Conservation (phyloP, 2,797 vertebrate genomes). For the Ceryle rudis region DNA sequence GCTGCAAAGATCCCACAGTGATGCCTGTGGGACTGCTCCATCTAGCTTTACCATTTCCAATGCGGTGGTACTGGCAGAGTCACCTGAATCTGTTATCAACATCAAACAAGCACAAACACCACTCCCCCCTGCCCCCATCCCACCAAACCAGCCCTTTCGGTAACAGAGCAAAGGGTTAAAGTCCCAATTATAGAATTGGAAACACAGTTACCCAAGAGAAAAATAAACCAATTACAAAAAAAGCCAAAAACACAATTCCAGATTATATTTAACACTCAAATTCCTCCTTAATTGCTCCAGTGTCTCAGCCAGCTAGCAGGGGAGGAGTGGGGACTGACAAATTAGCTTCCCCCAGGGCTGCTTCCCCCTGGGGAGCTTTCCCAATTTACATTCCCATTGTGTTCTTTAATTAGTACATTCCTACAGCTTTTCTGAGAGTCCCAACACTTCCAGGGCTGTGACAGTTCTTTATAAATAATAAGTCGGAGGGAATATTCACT, state of each 20-base stretch:
- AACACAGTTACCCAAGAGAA: conserved; percentile 59
- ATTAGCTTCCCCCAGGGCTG: conserved; percentile 63
- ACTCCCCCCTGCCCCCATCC: fast-evolving
- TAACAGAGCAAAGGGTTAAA: conserved; percentile 30
- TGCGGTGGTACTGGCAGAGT: neutral
- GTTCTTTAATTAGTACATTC: conserved; percentile 74
- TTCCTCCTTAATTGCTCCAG: conserved; percentile 66
- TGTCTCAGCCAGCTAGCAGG: conserved; percentile 66
- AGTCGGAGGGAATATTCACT: conserved; percentile 27
- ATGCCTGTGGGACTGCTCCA: neutral
- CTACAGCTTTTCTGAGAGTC: conserved; percentile 67
- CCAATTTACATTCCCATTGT: conserved; percentile 73
- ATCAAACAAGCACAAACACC: neutral
- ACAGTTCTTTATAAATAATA: conserved; percentile 68
- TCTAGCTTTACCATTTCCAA: neutral
- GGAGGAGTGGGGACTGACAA: conserved; percentile 59
- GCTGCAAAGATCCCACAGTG: neutral
- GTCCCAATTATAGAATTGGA: conserved; percentile 21
- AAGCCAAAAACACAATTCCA: conserved; percentile 49
- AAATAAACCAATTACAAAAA: conserved; percentile 51
- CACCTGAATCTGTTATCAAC: neutral
- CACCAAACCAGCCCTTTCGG: neutral
- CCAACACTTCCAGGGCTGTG: conserved; percentile 62
- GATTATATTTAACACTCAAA: conserved; percentile 72
- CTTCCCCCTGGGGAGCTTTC: conserved; percentile 60